Percentiles rank a stretch among this genome's conserved stretches.
These are phyloP conservation scores for Elachura formosa DNA, from an alignment of 2,113 vertebrate genomes.

Conservation along the genomic window DNA sequence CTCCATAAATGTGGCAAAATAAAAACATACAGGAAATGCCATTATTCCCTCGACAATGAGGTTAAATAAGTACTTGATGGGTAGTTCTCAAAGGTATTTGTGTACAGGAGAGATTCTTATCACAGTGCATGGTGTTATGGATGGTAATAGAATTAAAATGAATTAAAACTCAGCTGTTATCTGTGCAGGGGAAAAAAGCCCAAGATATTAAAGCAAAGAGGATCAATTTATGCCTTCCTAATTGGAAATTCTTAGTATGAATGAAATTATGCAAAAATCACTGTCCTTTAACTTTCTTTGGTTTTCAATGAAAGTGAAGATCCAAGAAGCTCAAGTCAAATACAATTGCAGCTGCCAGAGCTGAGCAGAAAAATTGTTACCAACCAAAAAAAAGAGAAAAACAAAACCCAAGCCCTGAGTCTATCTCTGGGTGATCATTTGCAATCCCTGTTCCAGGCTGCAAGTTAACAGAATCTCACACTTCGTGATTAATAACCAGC, in stretches of 20 bases:
- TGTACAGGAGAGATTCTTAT: constrained; percentile 45
- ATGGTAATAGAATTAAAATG: constrained; percentile 56
- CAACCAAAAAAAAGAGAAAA: not conserved
- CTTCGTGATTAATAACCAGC: not conserved
- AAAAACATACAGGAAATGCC: constrained; percentile 21
- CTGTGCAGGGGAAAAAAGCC: not conserved
- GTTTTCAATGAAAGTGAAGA: not conserved
- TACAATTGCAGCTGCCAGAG: not conserved
- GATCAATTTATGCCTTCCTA: constrained; percentile 50
- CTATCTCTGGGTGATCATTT: not conserved
- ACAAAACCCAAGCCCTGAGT: fast-evolving
- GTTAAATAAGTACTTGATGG: constrained; percentile 27
- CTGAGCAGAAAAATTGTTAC: not conserved
- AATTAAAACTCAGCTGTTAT: constrained; percentile 55
- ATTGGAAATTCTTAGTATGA: constrained; percentile 42
- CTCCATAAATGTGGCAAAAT: constrained; percentile 15
- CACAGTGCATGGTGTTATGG: constrained; percentile 20
- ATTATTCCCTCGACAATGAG: constrained; percentile 26
- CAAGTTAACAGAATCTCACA: not conserved
- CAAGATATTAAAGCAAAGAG: constrained; percentile 44
- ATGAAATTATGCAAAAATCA: constrained; percentile 47
- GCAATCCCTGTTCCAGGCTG: not conserved
- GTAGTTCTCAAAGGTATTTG: constrained; percentile 34
- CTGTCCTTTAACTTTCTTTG: constrained; percentile 44
- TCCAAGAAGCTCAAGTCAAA: not conserved